These are phyloP conservation scores for Parauchenoglanis punctatus DNA, from an alignment of 2,797 vertebrate genomes.

Conservation along the genomic window DNA sequence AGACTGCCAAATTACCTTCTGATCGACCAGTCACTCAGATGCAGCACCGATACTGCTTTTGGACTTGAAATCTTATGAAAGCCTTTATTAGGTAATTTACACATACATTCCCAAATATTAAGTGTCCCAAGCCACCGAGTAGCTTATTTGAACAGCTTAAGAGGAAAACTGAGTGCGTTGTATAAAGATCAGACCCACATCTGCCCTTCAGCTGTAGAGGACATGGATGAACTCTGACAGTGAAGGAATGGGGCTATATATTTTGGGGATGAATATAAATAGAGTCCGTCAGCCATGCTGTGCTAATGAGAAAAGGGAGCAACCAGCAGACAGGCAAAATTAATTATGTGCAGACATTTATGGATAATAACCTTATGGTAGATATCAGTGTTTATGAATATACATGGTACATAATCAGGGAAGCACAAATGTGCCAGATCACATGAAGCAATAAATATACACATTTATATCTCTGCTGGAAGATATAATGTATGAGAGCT, in stretches of 20 bases:
- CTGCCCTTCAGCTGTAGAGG: constrained; percentile 55
- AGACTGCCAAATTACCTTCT: constrained; percentile 46
- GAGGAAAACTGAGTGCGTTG: not conserved
- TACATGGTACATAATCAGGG: constrained; percentile 46
- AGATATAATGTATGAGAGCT: not conserved
- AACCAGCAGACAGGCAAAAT: constrained; percentile 56
- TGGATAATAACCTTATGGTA: constrained; percentile 62
- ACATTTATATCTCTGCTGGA: not conserved
- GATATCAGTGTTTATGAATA: constrained; percentile 56
- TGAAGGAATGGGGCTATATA: constrained; percentile 57
- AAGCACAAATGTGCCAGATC: constrained; percentile 37
- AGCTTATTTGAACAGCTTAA: constrained; percentile 10
- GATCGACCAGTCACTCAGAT: constrained; percentile 45
- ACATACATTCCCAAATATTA: constrained; percentile 37
- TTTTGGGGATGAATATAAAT: constrained; percentile 64
- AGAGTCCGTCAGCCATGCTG: constrained; percentile 58
- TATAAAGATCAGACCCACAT: constrained; percentile 47
- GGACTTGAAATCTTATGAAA: constrained; percentile 38
- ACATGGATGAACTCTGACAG: constrained; percentile 51
- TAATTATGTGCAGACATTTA: constrained; percentile 62
- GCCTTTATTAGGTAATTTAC: constrained; percentile 44
- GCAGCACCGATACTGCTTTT: constrained; percentile 10
- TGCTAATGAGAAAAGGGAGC: constrained; percentile 61
- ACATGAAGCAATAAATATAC: constrained; percentile 42
- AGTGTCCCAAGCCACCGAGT: constrained; percentile 14